Evolutionary conservation across 1,140 invertebrate genomes (phyloP), one percentile per base, ranked within the genome.

Genomic region (Drosophila neocordata): DNA sequence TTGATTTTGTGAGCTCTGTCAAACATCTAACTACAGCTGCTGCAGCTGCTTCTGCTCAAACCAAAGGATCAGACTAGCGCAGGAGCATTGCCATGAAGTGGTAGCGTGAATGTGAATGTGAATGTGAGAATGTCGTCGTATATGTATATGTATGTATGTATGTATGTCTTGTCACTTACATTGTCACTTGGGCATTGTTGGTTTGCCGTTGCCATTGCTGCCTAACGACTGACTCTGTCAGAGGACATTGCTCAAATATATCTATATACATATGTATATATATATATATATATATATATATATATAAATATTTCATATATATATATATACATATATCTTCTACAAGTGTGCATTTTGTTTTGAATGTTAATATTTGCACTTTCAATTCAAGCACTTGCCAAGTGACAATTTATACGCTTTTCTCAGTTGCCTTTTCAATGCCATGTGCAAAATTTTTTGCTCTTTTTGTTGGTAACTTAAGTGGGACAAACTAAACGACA

Each of bases 311-410:
- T 2, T 34, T 34, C 13, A 31, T 31, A 31, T 31, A 31, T 31
- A 55, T 31, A 15, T 55, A 15, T 34, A 56, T 31, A 13, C n/a
- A 31, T 44, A 48, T 58, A 55, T 74, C 77, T 81, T 77, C 82
- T 65, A 78, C 78, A 87, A 85, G 83, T 87, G 78, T 69, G 59
- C 67, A 79, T 73, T 67, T 88, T 88, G 83, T 88, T 88, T 88
- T 83, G 83, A 88, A 88, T 88, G 83, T 77, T 88, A 79, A 88
- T 88, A 88, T 88, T 88, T 88, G 83, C 83, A 79, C 84, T 73
- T 77, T 76, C 75, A 79, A 88, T 88, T 88, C 67, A 73, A 88
- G 75, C 78, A 82, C 72, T 72, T 74, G 75, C 75, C 82, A 87
- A 88, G 79, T 88, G 83, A 87, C 83, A 87, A 87, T 85, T 85